These are phyloP conservation scores for Serrognathus titanus DNA, from an alignment of 2,888 invertebrate species.

Conservation along the genomic window DNA sequence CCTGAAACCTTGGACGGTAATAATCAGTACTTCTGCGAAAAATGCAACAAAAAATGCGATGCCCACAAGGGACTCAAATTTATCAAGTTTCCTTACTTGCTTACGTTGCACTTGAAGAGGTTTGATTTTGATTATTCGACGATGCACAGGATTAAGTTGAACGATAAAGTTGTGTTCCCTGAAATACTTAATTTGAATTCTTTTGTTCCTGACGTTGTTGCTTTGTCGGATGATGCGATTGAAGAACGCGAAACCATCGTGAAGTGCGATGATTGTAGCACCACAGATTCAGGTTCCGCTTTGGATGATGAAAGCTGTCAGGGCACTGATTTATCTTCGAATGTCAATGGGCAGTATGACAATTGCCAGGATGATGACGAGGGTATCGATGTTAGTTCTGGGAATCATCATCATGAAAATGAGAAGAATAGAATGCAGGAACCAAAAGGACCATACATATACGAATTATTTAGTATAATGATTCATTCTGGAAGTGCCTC, in stretches of 20 bases:
- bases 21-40: conserved; percentile 86
- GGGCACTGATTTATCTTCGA: conserved; percentile 47
- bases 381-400: conserved; percentile 59
- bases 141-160: conserved; percentile 80
- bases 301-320: conserved; percentile 61
- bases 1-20: conserved; percentile 78
- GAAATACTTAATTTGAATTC: conserved; percentile 62
- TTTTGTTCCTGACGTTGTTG: conserved; percentile 53
- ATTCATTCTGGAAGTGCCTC: conserved; percentile 88
- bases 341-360: conserved; percentile 44
- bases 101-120: conserved; percentile 82
- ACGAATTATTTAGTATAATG: conserved; percentile 88
- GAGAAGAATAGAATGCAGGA: conserved; percentile 51
- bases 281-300: conserved; percentile 67
- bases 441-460: conserved; percentile 66
- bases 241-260: conserved; percentile 49
- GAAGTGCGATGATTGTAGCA: conserved; percentile 64
- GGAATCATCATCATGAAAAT: conserved; percentile 52
- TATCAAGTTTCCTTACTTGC: conserved; percentile 78
- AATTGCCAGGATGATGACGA: conserved; percentile 63
- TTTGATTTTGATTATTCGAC: conserved; percentile 87
- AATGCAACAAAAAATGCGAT: conserved; percentile 81
- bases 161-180: conserved; percentile 60
- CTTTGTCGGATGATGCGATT: conserved; percentile 42
- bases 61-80: conserved; percentile 89